Conservation (phyloP, 2,797 vertebrate genomes). For the Mormyrus hasselquistii region DNA sequence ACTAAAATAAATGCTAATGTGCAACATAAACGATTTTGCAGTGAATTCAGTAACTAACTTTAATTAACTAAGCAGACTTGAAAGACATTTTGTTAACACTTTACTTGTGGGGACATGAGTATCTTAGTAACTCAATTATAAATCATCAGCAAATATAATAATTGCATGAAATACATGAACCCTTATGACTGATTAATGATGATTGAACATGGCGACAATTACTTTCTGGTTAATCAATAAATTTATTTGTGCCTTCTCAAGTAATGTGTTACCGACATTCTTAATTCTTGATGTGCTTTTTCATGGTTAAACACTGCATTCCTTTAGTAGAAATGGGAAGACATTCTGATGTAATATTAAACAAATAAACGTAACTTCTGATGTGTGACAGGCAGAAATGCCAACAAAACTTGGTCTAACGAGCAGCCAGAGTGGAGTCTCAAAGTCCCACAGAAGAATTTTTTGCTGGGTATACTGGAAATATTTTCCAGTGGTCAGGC, state of each 20-base stretch:
- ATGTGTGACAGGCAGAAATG: not conserved
- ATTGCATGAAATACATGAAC: not conserved
- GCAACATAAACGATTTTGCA: not conserved
- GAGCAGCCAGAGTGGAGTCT: conserved; percentile 5
- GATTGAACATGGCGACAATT: not conserved
- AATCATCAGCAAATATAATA: not conserved
- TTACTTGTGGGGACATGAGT: not conserved
- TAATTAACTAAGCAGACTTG: not conserved
- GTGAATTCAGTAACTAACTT: not conserved
- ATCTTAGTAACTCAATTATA: not conserved
- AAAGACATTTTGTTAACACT: not conserved
- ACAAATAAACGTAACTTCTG: not conserved
- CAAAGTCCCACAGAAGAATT: not conserved
- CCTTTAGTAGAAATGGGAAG: not conserved
- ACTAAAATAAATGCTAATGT: not conserved
- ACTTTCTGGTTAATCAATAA: not conserved
- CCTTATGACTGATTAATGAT: not conserved
- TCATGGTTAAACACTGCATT: not conserved
- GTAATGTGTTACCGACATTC: not conserved
- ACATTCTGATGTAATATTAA: not conserved
- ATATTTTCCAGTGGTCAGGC: conserved; percentile 9
- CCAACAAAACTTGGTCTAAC: not conserved
- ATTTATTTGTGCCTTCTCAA: not conserved
- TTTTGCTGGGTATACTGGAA: not conserved
- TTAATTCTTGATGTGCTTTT: not conserved